Base-by-base conservation (phyloP, 2,113 vertebrate genomes). In the Sebastes schlegelii region DNA sequence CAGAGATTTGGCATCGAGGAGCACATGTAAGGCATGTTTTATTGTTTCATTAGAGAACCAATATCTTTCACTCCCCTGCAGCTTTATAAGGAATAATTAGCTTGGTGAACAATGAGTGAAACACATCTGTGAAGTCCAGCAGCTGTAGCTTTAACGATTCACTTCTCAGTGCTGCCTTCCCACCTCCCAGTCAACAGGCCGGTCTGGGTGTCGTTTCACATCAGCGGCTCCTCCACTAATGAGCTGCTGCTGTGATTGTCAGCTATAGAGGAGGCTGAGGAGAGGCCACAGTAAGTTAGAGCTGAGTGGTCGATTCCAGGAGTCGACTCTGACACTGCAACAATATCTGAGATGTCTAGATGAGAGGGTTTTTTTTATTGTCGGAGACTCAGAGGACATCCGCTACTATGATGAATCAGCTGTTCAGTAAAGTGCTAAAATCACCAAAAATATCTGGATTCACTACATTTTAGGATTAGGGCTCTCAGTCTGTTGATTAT, bases 181-280 rank as follows among this genome's bases (percentile, higher is more conserved):
- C 73, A 67, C 80, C 86, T 58, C 69, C 80, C 77, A 78, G 83
- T 88, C 85, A 82, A 83, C 87, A 74, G 82, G 77, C 82, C 80
- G 69, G 82, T 64, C 87, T 6, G 80, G 48, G 52, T 90, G 86
- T 83, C 80, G 85, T 84, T 62, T 87, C 92, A 88, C 89, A 83
- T 84, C 89, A 80, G 90, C 86, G 74, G 82, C 86, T 89, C 61
- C 84, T 83, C 80, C 19, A 17, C 87, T 93, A 93, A 93, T 92
- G 92, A 92, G 90, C 92, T 80, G 87, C 89, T 71, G 92, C 89
- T 92, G 89, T 79, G 89, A 91, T 86, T 77, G 92, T 88, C 86
- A 87, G 88, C 73, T 77, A 21, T 21, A 65, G 76, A 62, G 11
- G 58, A 71, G 72, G 80, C 77, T 78, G 73, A 55, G 17, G 52